These are phyloP conservation scores for Drosophila watanabei DNA, from an alignment of 1,140 invertebrate species.

Conservation along the genomic window DNA sequence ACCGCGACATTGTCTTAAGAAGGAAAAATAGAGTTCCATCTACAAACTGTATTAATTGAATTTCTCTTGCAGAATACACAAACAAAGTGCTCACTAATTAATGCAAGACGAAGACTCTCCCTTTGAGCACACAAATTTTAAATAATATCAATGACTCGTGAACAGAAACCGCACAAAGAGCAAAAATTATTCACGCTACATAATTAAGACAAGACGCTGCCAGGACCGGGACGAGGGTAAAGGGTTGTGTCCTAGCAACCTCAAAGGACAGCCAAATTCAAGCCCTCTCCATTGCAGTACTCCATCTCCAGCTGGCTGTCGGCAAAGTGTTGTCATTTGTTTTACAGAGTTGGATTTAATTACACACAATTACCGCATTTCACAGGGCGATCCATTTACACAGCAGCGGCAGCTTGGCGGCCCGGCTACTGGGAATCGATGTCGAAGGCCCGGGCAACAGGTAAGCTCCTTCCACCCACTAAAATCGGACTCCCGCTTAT, in stretches of 20 bases:
- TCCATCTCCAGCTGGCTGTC: constrained; percentile 28
- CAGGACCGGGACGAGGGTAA: constrained; percentile 33
- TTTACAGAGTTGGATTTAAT: constrained; percentile 74
- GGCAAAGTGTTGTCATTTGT: constrained; percentile 77
- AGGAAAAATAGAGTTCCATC: not conserved
- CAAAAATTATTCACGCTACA: constrained; percentile 82
- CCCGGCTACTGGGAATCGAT: constrained; percentile 14
- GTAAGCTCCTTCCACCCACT: constrained; percentile 48
- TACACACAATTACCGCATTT: constrained; percentile 83
- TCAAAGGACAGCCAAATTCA: constrained; percentile 31
- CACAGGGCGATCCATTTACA: constrained; percentile 84
- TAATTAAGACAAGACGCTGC: constrained; percentile 78
- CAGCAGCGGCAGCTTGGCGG: constrained; percentile 31
- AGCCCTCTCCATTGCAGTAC: not conserved
- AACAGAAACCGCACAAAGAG: constrained; percentile 55
- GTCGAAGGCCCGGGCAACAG: constrained; percentile 67
- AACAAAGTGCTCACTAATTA: constrained; percentile 59
- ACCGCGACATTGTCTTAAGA: not conserved
- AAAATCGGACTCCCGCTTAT: constrained; percentile 61
- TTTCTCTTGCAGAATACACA: not conserved
- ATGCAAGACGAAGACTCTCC: constrained; percentile 14
- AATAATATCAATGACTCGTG: constrained; percentile 68
- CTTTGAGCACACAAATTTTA: constrained; percentile 25
- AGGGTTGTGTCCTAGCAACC: constrained; percentile 65
- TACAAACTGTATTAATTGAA: not conserved